These are phyloP conservation scores for Pachliopta kotzebuea DNA, from an alignment of 2,888 invertebrate genomes.

Conservation along the genomic window DNA sequence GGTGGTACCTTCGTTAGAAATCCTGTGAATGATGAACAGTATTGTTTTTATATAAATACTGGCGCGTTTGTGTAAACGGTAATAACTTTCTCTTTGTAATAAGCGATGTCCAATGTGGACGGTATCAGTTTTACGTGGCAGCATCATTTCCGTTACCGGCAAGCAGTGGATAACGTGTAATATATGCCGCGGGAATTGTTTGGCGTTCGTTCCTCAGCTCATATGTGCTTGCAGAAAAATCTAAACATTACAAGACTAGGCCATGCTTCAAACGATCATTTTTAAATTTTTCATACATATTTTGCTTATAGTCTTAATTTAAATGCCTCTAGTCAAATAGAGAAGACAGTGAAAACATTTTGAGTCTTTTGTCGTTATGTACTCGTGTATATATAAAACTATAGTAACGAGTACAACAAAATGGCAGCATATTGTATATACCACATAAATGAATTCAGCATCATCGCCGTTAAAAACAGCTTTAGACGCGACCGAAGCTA, in stretches of 20 bases:
- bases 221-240: not conserved
- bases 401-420: not conserved
- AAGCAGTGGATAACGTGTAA: constrained; percentile 22
- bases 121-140: constrained; percentile 49
- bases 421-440: not conserved
- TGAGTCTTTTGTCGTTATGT: too few relatives aligned
- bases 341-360: too few relatives aligned
- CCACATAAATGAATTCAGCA: not conserved
- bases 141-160: constrained; percentile 42
- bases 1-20: too few relatives aligned
- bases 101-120: constrained; percentile 34
- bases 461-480: not conserved
- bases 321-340: too few relatives aligned
- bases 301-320: too few relatives aligned
- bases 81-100: constrained; percentile 41
- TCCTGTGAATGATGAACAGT: too few relatives aligned
- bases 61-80: constrained; percentile 17
- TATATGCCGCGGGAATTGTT: constrained; percentile 21
- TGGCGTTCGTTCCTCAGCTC: not conserved
- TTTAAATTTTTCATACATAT: not conserved
- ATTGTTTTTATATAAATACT: constrained; percentile 1
- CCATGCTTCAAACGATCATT: not conserved
- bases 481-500: not conserved
- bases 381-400: too few relatives aligned
- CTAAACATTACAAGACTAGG: not conserved